Evolutionary conservation across 2,888 invertebrate genomes (phyloP), one percentile per base, ranked within the genome.

Genomic region (Malacosoma neustria): DNA sequence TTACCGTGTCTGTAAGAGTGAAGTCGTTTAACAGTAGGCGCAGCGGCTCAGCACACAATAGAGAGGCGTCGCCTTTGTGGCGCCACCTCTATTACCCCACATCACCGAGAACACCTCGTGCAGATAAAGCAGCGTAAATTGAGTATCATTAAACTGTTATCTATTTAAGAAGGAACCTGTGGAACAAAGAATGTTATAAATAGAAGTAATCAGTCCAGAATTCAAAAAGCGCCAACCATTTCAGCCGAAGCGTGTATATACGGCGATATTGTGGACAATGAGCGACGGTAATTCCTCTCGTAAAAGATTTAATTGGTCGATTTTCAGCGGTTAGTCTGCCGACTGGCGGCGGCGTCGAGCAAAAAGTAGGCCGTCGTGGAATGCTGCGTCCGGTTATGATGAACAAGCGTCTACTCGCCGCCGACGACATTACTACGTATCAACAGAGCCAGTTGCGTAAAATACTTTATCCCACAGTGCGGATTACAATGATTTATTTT

Each of bases 381-480:
- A 85, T 84, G 84, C 22, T 22, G 5, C 62, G 79, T 65, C 63
- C 74, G 77, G 82, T 82, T 82, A 22, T 22, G 82, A 82, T 82
- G 77, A 82, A 80, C 81, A 80, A 74, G 72, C 74, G 80, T 70
- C 76, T 74, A 70, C 58, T 44, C 56, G 56, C 58, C 53, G 50
- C 48, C 54, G 48, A 50, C 58, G 54, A 46, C 57, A 58, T 55
- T 61, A 59, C 69, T 64, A 69, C 65, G 72, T 76, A 81, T 74
- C 82, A 79, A 81, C 80, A 80, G 71, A 74, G 69, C 51, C 57
- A 65, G 69, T 81, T 82, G 81, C 84, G 82, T 84, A 82, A 82
- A 82, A 80, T 84, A 81, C 79, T 76, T 68, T 76, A 72, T 71
- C 65, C 66, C 64, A 53, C 32, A 42, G 48, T 37, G 43, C 70